phyloP scores from a whole-genome alignment of 2,888 invertebrate genomes.

The Syritta pipiens region DNA sequence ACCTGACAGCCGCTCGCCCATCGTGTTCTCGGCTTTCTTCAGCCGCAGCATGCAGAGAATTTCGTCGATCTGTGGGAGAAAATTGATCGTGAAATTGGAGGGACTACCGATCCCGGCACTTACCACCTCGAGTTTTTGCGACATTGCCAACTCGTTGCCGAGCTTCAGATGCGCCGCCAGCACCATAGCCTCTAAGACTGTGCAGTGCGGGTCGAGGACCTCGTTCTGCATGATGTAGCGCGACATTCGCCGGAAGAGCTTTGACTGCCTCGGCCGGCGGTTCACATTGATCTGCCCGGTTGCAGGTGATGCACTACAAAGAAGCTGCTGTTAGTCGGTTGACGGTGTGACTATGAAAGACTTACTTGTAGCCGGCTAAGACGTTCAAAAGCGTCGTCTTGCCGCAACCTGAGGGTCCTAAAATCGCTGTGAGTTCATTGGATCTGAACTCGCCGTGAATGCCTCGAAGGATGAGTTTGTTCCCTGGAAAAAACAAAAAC shows the following conservation, averaged over 20 bases:
- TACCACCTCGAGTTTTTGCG: conserved; percentile 86
- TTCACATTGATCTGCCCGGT: conserved; percentile 89
- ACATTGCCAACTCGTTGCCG: conserved; percentile 82
- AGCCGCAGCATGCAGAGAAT: conserved; percentile 91
- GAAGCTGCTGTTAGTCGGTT: neutral
- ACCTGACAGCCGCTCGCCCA: conserved; percentile 89
- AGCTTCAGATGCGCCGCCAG: conserved; percentile 95
- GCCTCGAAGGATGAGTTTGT: conserved; percentile 88
- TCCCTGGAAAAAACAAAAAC: conserved; percentile 81
- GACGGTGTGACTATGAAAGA: neutral
- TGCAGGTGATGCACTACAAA: conserved; percentile 83
- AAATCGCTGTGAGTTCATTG: conserved; percentile 92
- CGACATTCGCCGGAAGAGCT: conserved; percentile 91
- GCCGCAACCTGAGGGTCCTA: conserved; percentile 96
- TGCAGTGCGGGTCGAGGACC: conserved; percentile 90
- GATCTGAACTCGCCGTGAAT: conserved; percentile 91
- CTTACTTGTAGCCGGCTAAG: conserved; percentile 94
- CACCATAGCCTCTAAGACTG: conserved; percentile 92
- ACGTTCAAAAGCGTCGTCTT: conserved; percentile 94
- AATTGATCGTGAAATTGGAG: neutral
- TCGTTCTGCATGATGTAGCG: conserved; percentile 98
- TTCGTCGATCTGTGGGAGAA: conserved; percentile 87
- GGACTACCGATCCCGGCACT: conserved; percentile 75
- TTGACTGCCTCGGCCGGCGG: conserved; percentile 86
- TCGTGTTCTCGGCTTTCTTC: conserved; percentile 85